phyloP scores from a whole-genome alignment of 2,888 invertebrate genomes.

The Meliscaeva auricollis region DNA sequence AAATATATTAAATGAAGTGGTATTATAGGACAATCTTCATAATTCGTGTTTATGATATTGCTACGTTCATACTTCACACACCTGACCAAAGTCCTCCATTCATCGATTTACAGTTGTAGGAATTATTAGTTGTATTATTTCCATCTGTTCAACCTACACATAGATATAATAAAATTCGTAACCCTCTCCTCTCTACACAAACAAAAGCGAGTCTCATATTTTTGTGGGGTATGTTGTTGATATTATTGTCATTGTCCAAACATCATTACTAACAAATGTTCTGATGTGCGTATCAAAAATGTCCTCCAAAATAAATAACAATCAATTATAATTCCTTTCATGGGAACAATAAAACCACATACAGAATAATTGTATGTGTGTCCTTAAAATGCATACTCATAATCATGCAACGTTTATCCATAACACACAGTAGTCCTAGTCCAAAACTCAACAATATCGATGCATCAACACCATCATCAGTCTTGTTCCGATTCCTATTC shows the following conservation, averaged over 20 bases:
- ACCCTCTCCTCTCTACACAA: conserved; percentile 10
- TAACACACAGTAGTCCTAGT: neutral
- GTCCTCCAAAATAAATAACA: conserved; percentile 64
- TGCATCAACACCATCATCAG: conserved; percentile 34
- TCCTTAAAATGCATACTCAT: conserved; percentile 46
- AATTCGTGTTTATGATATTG: no score
- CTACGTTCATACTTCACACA: no score
- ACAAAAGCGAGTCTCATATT: conserved; percentile 36
- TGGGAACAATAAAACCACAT: conserved; percentile 54
- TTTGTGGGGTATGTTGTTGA: neutral
- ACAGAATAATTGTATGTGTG: conserved; percentile 54
- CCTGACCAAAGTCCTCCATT: no score
- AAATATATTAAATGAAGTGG: no score
- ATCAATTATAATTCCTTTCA: conserved; percentile 68
- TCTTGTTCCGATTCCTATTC: no score
- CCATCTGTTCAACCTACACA: no score
- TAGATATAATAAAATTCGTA: neutral
- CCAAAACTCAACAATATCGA: conserved; percentile 15
- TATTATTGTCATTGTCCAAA: conserved; percentile 32
- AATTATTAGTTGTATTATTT: no score
- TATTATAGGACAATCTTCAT: no score
- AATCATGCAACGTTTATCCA: conserved; percentile 64
- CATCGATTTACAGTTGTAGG: no score
- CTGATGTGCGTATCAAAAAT: conserved; percentile 48
- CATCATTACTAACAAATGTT: conserved; percentile 59